Percentiles rank a stretch among this genome's conserved stretches.
phyloP scores from a whole-genome alignment of 2,797 vertebrate genomes.

The Crenichthys baileyi region DNA sequence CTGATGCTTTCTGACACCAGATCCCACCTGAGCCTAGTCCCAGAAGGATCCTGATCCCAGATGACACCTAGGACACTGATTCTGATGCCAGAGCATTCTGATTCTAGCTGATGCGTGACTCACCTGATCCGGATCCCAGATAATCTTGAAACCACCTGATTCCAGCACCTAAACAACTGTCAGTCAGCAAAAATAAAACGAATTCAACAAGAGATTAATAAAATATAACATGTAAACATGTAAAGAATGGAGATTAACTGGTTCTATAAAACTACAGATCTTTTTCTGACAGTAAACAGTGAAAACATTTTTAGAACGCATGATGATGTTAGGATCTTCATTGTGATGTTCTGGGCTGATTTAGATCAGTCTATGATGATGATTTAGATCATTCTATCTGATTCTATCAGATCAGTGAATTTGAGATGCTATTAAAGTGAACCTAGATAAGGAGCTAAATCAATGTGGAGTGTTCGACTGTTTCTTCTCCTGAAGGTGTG shows the following conservation, averaged over 20 bases:
- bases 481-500: neutral
- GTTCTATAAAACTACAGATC: neutral
- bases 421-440: neutral
- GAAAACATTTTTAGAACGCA: neutral
- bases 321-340: neutral
- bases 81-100: neutral
- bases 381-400: neutral
- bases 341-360: neutral
- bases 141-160: neutral
- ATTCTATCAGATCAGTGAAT: neutral
- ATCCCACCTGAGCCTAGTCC: too few relatives aligned
- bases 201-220: neutral
- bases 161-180: neutral
- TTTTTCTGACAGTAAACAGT: neutral
- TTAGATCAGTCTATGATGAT: neutral
- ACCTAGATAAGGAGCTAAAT: neutral
- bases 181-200: neutral
- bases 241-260: neutral
- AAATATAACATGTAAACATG: neutral
- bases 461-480: neutral
- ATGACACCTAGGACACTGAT: neutral
- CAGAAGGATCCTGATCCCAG: neutral
- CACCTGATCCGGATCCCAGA: neutral
- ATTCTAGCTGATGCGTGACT: too few relatives aligned
- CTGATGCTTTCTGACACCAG: neutral